Percentiles rank a stretch among this genome's conserved stretches.
phyloP scores from a whole-genome alignment of 1,140 invertebrate species.

The Drosophila neocordata region DNA sequence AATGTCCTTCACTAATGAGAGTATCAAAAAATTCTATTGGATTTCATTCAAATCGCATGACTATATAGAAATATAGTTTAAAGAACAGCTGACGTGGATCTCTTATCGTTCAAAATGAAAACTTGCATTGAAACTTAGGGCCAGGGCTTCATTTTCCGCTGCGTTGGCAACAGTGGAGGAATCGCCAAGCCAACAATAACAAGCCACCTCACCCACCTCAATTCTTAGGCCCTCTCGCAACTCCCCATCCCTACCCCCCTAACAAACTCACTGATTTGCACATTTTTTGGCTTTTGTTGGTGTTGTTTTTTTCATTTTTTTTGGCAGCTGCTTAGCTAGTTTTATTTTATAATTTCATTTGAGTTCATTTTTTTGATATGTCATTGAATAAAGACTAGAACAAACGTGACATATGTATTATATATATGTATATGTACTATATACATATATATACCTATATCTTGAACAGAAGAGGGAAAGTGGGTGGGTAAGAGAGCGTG shows the following conservation, averaged over 20 bases:
- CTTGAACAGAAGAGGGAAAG: no score
- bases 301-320: no score
- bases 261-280: constrained; percentile 43
- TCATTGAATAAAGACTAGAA: constrained; percentile 68
- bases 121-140: constrained; percentile 4
- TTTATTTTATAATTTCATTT: constrained; percentile 32
- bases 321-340: constrained; percentile 56
- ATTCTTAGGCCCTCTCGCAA: no score
- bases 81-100: neutral
- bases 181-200: constrained; percentile 7
- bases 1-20: no score
- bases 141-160: constrained; percentile 16
- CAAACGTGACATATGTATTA: constrained; percentile 63
- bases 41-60: no score
- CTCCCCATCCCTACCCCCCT: constrained; percentile 3
- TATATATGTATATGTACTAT: neutral
- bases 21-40: no score
- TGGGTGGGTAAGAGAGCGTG: neutral
- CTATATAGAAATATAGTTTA: no score
- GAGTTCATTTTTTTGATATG: constrained; percentile 36
- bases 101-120: neutral
- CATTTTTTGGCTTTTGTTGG: neutral
- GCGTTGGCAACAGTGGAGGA: constrained; percentile 59
- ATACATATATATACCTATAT: constrained; percentile 22
- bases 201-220: constrained; percentile 17